phyloP scores from a whole-genome alignment of 2,888 invertebrate species.

The Chloroclysta siterata region DNA sequence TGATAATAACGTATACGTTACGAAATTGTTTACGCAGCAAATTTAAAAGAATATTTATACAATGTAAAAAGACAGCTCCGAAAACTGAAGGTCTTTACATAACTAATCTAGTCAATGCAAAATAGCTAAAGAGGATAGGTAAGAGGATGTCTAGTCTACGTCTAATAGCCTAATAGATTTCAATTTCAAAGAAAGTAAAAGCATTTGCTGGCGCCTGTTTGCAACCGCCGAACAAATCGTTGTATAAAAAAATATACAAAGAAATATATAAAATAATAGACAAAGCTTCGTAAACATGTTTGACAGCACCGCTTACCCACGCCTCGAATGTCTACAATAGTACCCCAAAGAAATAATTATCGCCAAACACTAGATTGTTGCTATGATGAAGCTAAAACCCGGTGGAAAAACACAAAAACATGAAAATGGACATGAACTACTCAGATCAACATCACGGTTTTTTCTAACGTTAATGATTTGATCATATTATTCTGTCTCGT shows the following conservation, averaged over 20 bases:
- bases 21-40: conserved; percentile 29
- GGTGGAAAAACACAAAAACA: conserved; percentile 19
- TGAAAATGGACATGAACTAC: background rate
- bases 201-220: conserved; percentile 58
- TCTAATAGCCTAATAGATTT: background rate
- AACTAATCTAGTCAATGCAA: background rate
- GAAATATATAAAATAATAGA: too few species aligned
- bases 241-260: too few species aligned
- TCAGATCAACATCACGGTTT: background rate
- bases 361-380: conserved; percentile 33
- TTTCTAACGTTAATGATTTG: background rate
- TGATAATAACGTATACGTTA: conserved; percentile 32
- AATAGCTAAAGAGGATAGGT: background rate
- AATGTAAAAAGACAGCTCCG: background rate
- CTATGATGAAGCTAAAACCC: conserved; percentile 37
- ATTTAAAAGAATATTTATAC: conserved; percentile 1
- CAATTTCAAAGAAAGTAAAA: conserved; percentile 45
- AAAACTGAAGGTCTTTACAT: background rate
- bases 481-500: background rate
- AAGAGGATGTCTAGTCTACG: background rate
- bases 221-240: conserved; percentile 57
- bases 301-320: conserved; percentile 70
- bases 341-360: conserved; percentile 58
- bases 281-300: conserved; percentile 73
- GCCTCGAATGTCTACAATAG: conserved; percentile 56